phyloP scores from a whole-genome alignment of 2,888 invertebrate genomes.

The Cremastinae sp. region DNA sequence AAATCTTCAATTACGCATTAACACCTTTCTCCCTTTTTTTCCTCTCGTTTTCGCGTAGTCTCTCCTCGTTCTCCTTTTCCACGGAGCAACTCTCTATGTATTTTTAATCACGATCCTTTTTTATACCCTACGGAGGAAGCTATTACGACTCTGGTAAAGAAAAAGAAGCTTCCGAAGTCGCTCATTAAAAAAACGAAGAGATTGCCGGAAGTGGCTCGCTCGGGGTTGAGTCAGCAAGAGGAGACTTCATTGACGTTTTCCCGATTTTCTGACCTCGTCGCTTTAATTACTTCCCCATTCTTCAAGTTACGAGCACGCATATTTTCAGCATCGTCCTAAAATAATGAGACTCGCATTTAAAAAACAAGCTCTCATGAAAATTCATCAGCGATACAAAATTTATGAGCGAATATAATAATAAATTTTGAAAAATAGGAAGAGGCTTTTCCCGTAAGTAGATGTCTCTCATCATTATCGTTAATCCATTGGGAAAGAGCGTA shows the following conservation, averaged over 20 bases:
- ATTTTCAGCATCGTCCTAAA: no score
- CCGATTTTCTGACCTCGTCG: not conserved
- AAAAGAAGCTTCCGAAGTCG: conserved; percentile 13
- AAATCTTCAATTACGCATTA: conserved; percentile 44
- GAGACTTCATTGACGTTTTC: not conserved
- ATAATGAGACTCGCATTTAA: not conserved
- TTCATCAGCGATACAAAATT: not conserved
- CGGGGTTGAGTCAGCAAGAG: not conserved
- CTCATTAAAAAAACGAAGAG: conserved; percentile 12
- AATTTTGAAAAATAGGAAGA: conserved; percentile 3
- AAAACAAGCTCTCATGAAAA: not conserved
- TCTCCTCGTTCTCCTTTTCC: not conserved
- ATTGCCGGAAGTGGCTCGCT: conserved; percentile 22
- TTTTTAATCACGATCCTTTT: conserved; percentile 59
- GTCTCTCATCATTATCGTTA: conserved; percentile 65
- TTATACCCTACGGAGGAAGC: conserved; percentile 61
- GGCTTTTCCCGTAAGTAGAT: conserved; percentile 22
- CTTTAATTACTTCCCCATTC: not conserved
- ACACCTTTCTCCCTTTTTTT: not conserved
- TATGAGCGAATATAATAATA: not conserved
- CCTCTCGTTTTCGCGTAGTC: not conserved
- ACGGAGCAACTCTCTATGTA: conserved; percentile 44
- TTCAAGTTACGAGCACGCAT: no score
- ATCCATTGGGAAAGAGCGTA: conserved; percentile 52
- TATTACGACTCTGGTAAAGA: conserved; percentile 23